phyloP scores from a whole-genome alignment of 2,113 vertebrate genomes.

The Dasyurus viverrinus region DNA sequence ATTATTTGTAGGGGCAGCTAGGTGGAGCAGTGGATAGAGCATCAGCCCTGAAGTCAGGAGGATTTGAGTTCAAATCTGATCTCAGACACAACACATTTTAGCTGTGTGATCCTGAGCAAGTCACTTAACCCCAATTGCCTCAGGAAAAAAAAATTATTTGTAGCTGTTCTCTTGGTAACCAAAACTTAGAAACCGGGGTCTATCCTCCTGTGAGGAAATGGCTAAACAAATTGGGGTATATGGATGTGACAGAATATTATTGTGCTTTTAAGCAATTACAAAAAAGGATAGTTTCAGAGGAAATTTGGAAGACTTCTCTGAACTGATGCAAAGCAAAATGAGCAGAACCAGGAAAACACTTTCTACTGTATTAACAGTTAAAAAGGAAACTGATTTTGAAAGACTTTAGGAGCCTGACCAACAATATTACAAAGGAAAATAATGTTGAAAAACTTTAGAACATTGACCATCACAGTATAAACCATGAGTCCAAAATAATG shows the following conservation, averaged over 20 bases:
- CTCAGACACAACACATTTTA: no score
- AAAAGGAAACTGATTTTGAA: background rate
- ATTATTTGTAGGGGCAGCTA: no score
- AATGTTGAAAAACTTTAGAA: background rate
- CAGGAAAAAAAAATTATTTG: background rate
- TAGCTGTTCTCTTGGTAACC: background rate
- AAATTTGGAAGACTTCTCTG: background rate
- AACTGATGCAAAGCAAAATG: background rate
- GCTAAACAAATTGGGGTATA: no score
- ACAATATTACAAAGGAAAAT: background rate
- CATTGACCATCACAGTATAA: background rate
- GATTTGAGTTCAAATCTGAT: no score
- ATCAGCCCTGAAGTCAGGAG: no score
- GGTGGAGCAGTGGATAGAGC: no score
- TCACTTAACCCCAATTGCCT: no score
- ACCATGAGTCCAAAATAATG: background rate
- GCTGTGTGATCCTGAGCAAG: no score
- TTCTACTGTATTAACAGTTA: background rate
- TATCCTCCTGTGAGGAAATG: no score
- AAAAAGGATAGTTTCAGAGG: background rate
- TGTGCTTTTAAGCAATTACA: background rate
- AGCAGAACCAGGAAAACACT: background rate
- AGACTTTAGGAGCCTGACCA: background rate
- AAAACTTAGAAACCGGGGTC: no score
- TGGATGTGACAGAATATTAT: no score